These are phyloP conservation scores for Hecatera dysodea DNA, from an alignment of 2,888 invertebrate species.

Conservation along the genomic window DNA sequence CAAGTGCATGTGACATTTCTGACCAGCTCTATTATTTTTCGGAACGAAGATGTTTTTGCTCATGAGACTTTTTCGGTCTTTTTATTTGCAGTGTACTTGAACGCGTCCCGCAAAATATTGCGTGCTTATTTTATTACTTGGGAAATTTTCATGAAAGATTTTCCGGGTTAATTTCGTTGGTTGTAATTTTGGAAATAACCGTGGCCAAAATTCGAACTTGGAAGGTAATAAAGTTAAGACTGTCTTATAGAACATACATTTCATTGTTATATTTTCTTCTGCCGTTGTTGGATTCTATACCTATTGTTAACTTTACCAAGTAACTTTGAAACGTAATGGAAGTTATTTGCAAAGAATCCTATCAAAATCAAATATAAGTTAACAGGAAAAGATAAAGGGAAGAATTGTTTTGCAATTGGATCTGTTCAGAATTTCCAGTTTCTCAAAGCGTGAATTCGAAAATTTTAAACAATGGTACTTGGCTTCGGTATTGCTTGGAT, in stretches of 20 bases:
- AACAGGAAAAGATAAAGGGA: conserved; percentile 33
- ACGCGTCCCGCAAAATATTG: conserved; percentile 15
- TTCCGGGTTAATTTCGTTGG: conserved; percentile 11
- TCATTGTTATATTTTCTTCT: conserved; percentile 12
- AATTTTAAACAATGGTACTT: conserved; percentile 26
- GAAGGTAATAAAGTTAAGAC: conserved; percentile 12
- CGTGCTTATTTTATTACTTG: conserved; percentile 19
- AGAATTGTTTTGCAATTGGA: conserved; percentile 44
- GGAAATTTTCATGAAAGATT: background rate
- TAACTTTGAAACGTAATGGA: conserved; percentile 10
- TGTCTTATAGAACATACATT: conserved; percentile 1
- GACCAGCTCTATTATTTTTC: conserved; percentile 36
- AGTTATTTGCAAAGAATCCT: conserved; percentile 39
- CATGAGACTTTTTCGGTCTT: conserved; percentile 20
- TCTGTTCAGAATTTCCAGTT: conserved; percentile 26
- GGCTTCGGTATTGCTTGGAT: conserved; percentile 13
- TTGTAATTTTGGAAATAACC: background rate
- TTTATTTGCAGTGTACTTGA: conserved; percentile 41
- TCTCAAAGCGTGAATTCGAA: conserved; percentile 29
- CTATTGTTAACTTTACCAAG: conserved; percentile 28
- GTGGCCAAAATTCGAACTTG: background rate
- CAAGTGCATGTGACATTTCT: conserved; percentile 21
- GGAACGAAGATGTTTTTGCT: conserved; percentile 25
- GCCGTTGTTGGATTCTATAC: background rate
- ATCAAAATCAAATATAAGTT: conserved; percentile 51